These are phyloP conservation scores for Pseudopleuronectes americanus DNA, from an alignment of 2,797 vertebrate species.

Conservation along the genomic window DNA sequence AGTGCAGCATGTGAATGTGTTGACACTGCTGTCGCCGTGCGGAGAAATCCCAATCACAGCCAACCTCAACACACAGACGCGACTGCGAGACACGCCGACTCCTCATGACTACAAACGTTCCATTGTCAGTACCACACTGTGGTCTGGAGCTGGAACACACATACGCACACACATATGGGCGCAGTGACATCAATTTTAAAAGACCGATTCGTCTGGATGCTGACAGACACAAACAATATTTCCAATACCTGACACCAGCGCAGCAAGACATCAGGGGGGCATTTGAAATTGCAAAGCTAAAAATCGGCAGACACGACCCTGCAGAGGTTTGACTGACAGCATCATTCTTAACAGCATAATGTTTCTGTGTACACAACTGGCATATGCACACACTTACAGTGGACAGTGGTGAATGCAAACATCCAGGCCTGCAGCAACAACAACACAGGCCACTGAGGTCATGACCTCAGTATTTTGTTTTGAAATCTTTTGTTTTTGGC, in stretches of 20 bases:
- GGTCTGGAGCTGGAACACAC: background rate
- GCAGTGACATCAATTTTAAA: constrained; percentile 19
- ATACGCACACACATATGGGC: background rate
- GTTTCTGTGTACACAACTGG: background rate
- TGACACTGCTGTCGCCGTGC: constrained; percentile 57
- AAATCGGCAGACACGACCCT: background rate
- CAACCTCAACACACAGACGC: constrained; percentile 18
- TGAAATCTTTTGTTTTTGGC: background rate
- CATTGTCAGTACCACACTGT: constrained; percentile 16
- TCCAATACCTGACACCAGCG: constrained; percentile 8
- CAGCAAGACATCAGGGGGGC: constrained; percentile 3
- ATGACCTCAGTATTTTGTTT: background rate
- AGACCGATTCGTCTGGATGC: constrained; percentile 20
- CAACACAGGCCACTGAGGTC: background rate
- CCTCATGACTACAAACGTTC: constrained; percentile 30
- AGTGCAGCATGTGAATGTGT: constrained; percentile 61
- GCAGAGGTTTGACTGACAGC: constrained; percentile 2
- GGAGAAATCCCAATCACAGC: constrained; percentile 65
- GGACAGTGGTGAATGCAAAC: background rate
- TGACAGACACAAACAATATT: constrained; percentile 29
- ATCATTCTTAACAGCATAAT: background rate
- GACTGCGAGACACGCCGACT: constrained; percentile 13
- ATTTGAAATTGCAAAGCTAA: background rate
- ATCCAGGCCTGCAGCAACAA: background rate
- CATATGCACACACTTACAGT: background rate